Percentiles rank a stretch among this genome's conserved stretches.
Conservation (phyloP, 2,113 vertebrate species). For the Poeciliopsis occidentalis region DNA sequence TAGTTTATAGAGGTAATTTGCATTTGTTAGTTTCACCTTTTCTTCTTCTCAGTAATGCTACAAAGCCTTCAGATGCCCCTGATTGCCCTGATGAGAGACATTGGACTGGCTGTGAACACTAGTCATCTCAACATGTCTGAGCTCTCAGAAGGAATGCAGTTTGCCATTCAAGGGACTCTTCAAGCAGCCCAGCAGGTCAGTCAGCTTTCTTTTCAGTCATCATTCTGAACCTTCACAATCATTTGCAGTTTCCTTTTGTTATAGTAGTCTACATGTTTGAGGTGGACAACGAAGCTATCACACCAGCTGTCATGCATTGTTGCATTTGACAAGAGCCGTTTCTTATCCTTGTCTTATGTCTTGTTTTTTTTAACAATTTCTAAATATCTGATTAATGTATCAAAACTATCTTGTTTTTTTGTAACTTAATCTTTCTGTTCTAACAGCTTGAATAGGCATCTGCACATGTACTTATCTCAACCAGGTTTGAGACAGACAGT, state of each 20-base stretch:
- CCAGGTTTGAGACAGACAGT: background rate
- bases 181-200: slow-evolving; percentile 69
- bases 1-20: background rate
- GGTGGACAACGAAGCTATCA: background rate
- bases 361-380: background rate
- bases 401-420: background rate
- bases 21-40: background rate
- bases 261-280: background rate
- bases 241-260: background rate
- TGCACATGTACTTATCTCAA: background rate
- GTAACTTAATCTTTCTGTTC: background rate
- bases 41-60: slow-evolving; percentile 60
- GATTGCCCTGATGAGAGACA: slow-evolving; percentile 48
- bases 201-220: background rate
- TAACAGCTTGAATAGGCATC: background rate
- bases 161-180: slow-evolving; percentile 56
- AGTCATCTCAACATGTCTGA: slow-evolving; percentile 50
- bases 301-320: background rate
- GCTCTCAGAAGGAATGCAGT: slow-evolving; percentile 35
- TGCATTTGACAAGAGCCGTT: background rate
- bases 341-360: background rate
- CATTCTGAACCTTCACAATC: background rate
- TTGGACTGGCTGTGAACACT: slow-evolving; percentile 40
- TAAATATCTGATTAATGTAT: background rate
- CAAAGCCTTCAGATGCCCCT: slow-evolving; percentile 60